Conservation (phyloP, 2,113 vertebrate genomes). For the Zosterops pallidus region DNA sequence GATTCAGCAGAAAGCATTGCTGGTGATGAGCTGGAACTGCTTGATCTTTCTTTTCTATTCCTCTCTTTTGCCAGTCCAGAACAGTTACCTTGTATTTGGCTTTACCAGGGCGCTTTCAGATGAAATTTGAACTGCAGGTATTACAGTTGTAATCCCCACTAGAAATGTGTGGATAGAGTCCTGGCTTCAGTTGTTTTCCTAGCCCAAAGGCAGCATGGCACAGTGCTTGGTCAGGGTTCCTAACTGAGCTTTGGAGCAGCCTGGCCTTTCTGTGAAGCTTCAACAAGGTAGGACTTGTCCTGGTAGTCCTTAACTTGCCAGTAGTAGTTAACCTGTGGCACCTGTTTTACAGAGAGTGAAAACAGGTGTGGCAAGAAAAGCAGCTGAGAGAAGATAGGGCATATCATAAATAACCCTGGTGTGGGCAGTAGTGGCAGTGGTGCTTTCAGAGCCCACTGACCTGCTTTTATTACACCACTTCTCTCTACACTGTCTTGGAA, state of each 20-base stretch:
- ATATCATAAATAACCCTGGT: background rate
- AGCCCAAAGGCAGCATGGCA: background rate
- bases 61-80: background rate
- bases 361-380: constrained; percentile 25
- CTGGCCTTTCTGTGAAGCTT: background rate
- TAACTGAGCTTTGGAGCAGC: background rate
- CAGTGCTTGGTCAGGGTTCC: background rate
- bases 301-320: background rate
- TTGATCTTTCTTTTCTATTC: background rate
- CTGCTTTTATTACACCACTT: background rate
- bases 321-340: background rate
- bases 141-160: background rate
- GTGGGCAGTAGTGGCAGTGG: background rate
- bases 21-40: background rate
- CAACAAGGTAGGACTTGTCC: background rate
- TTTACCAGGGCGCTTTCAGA: background rate
- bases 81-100: background rate
- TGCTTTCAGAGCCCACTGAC: background rate
- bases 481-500: background rate
- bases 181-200: background rate
- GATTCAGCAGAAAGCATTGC: background rate
- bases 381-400: background rate
- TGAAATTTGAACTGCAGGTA: background rate
- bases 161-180: background rate
- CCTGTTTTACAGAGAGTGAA: constrained; percentile 33